These are phyloP conservation scores for Catharus ustulatus DNA, from an alignment of 2,797 vertebrate genomes.

Conservation along the genomic window DNA sequence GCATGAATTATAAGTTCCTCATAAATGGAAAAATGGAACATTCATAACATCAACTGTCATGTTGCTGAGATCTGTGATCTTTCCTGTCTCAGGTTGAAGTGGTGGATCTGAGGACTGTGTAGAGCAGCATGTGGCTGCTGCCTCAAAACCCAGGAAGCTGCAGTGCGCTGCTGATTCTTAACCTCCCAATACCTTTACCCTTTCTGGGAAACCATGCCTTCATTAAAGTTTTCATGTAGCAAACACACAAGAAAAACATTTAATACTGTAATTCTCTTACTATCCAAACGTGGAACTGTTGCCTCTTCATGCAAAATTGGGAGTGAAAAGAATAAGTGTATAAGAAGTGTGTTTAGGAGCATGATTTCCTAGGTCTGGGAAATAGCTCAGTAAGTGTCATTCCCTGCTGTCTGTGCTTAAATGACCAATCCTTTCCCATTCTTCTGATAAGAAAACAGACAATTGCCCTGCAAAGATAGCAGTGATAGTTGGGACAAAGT, in stretches of 20 bases:
- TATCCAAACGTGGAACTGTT: neutral
- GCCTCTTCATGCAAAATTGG: neutral
- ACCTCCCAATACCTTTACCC: neutral
- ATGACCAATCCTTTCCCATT: neutral
- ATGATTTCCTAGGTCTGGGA: neutral
- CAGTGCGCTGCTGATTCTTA: neutral
- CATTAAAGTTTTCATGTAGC: neutral
- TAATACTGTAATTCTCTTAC: neutral
- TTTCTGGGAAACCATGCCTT: neutral
- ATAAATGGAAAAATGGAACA: neutral
- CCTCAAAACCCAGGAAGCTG: neutral
- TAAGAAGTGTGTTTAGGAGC: neutral
- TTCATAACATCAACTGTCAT: neutral
- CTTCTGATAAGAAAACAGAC: neutral
- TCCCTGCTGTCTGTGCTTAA: neutral
- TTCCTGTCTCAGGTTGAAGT: neutral
- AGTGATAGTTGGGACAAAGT: neutral
- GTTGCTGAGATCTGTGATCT: neutral
- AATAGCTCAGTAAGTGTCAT: neutral
- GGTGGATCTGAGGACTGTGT: neutral
- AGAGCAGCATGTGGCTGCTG: neutral
- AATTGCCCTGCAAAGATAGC: neutral
- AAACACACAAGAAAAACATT: neutral
- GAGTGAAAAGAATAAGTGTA: neutral
- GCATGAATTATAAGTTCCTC: neutral